Evolutionary conservation across 2,888 invertebrate genomes (phyloP).

Genomic region (Acanthacorydalis orientalis): DNA sequence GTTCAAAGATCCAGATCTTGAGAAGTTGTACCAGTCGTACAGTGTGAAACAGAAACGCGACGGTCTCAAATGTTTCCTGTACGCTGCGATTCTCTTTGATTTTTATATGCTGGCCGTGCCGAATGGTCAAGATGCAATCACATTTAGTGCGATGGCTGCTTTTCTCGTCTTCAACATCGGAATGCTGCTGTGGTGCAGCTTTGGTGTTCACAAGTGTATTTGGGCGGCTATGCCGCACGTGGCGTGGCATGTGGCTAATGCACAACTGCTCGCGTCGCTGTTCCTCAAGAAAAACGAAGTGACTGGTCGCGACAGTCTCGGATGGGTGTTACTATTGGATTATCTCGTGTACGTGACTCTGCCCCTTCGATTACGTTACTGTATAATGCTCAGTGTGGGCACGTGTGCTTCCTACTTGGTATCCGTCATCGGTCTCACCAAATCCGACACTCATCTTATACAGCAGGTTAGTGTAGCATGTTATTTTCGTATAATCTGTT

Average conservation of each 20-base stretch:
- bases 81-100: conserved; percentile 48
- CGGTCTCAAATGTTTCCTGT: conserved; percentile 50
- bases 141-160: conserved; percentile 21
- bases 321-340: conserved; percentile 54
- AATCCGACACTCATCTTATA: conserved; percentile 29
- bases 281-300: conserved; percentile 40
- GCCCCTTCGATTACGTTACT: conserved; percentile 47
- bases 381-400: conserved; percentile 39
- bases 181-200: conserved; percentile 23
- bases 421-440: conserved; percentile 36
- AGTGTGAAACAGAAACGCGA: conserved; percentile 53
- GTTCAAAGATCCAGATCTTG: conserved; percentile 44
- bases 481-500: not conserved
- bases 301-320: conserved; percentile 46
- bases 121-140: conserved; percentile 26
- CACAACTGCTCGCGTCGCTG: conserved; percentile 42
- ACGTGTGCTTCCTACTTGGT: conserved; percentile 44
- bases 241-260: conserved; percentile 43
- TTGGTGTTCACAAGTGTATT: conserved; percentile 17
- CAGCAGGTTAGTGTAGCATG: conserved; percentile 27
- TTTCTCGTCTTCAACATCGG: conserved; percentile 24
- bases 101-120: conserved; percentile 40
- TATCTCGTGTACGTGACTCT: conserved; percentile 59
- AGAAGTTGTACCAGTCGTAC: conserved; percentile 54
- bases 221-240: conserved; percentile 45